Percentiles rank a stretch among this genome's conserved stretches.
Conservation (phyloP, 2,797 vertebrate species). For the Gastrophryne carolinensis region DNA sequence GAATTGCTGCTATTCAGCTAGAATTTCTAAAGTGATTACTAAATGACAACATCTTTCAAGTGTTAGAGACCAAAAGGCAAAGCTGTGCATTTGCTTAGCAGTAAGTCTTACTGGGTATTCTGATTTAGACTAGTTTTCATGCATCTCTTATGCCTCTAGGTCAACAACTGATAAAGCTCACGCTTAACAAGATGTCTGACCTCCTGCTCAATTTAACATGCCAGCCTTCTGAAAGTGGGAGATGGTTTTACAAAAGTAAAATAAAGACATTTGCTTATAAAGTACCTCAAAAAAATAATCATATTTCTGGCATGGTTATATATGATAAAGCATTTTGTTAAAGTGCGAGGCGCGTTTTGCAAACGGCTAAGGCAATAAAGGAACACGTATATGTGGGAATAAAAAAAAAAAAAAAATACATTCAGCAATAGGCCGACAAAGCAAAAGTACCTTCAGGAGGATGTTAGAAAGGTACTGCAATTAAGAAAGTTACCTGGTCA, state of each 20-base stretch:
- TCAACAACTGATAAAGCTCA: neutral
- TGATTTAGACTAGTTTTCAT: too few relatives aligned
- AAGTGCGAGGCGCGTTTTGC: conserved; percentile 69
- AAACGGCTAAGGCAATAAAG: conserved; percentile 59
- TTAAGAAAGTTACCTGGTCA: neutral
- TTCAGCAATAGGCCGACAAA: neutral
- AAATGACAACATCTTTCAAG: too few relatives aligned
- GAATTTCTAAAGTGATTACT: too few relatives aligned
- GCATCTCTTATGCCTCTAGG: neutral
- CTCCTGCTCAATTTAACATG: neutral
- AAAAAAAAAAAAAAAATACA: conserved; percentile 33
- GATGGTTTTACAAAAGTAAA: neutral
- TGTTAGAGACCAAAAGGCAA: too few relatives aligned
- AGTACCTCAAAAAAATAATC: conserved; percentile 54
- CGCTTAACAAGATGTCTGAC: neutral
- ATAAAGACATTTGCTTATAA: neutral
- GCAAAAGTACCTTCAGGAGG: neutral
- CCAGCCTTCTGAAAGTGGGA: neutral
- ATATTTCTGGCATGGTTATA: conserved; percentile 57
- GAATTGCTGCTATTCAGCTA: too few relatives aligned
- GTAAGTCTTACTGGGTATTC: too few relatives aligned
- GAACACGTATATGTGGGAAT: neutral
- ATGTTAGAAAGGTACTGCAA: neutral
- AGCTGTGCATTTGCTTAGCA: too few relatives aligned
- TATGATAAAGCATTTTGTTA: conserved; percentile 64